phyloP scores from a whole-genome alignment of 2,888 invertebrate genomes.

The Parnassius apollo region DNA sequence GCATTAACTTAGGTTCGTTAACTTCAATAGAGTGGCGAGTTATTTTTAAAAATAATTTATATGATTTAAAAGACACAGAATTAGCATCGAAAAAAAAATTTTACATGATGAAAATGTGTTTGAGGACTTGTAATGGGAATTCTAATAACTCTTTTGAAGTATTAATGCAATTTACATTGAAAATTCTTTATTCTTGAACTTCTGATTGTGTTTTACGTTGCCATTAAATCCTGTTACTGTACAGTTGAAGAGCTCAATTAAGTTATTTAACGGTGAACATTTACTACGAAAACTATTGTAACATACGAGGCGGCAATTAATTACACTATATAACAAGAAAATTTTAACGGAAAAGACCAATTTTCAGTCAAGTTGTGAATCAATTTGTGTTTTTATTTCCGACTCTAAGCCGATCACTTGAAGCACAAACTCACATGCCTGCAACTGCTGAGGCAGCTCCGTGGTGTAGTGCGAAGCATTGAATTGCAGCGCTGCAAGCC shows the following conservation, averaged over 20 bases:
- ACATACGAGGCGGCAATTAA: too few species aligned
- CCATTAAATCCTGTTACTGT: not conserved
- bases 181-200: not conserved
- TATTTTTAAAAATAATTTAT: slow-evolving; percentile 9
- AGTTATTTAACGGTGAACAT: too few species aligned
- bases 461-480: too few species aligned
- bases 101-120: not conserved
- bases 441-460: too few species aligned
- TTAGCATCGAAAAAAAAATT: slow-evolving; percentile 5
- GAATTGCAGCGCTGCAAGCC: too few species aligned
- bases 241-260: too few species aligned
- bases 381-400: too few species aligned
- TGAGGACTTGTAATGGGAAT: not conserved
- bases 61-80: not conserved
- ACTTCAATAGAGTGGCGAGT: slow-evolving; percentile 11
- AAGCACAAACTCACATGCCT: slow-evolving; percentile 18
- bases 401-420: slow-evolving; percentile 13
- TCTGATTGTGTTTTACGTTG: not conserved
- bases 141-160: slow-evolving; percentile 5
- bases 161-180: slow-evolving; percentile 1
- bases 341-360: too few species aligned
- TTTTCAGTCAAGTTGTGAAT: too few species aligned
- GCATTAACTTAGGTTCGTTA: slow-evolving; percentile 20
- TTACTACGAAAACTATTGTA: too few species aligned
- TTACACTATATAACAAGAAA: too few species aligned